These are phyloP conservation scores for Apamea sordens DNA, from an alignment of 2,888 invertebrate species.

Conservation along the genomic window DNA sequence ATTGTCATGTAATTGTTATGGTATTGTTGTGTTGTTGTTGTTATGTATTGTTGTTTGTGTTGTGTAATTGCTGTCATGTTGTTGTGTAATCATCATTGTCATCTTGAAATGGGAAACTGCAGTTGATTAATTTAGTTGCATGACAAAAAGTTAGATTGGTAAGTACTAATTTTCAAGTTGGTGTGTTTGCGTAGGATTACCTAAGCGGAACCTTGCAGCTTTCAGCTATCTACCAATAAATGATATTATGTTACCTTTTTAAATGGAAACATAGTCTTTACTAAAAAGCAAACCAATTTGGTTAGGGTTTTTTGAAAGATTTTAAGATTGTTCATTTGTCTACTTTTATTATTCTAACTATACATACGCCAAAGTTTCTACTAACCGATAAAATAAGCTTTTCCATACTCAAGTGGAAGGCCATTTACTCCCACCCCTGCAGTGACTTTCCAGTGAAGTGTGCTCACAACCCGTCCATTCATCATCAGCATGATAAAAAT, in stretches of 20 bases:
- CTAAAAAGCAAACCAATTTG: neutral
- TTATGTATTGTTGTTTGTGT: too few relatives aligned
- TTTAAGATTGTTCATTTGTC: neutral
- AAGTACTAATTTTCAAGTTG: too few relatives aligned
- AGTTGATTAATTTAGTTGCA: neutral
- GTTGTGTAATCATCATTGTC: too few relatives aligned
- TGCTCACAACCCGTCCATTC: constrained; percentile 3
- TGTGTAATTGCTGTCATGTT: too few relatives aligned
- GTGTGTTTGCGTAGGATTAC: too few relatives aligned
- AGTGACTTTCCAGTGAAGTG: constrained; percentile 7
- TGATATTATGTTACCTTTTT: too few relatives aligned
- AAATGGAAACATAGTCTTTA: neutral
- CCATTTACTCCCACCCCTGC: neutral
- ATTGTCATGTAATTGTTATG: neutral
- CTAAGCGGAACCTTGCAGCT: too few relatives aligned
- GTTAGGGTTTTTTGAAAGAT: neutral
- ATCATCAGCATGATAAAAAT: constrained; percentile 23
- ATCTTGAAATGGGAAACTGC: neutral
- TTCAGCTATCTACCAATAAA: neutral
- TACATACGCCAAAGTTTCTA: neutral
- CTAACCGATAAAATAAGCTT: neutral
- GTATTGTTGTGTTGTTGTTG: too few relatives aligned
- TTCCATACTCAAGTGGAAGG: neutral
- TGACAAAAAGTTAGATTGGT: neutral
- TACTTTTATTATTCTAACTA: neutral